Evolutionary conservation across 2,113 vertebrate species (phyloP), one percentile per base, ranked within the genome.

Genomic region (Nesoenas mayeri): DNA sequence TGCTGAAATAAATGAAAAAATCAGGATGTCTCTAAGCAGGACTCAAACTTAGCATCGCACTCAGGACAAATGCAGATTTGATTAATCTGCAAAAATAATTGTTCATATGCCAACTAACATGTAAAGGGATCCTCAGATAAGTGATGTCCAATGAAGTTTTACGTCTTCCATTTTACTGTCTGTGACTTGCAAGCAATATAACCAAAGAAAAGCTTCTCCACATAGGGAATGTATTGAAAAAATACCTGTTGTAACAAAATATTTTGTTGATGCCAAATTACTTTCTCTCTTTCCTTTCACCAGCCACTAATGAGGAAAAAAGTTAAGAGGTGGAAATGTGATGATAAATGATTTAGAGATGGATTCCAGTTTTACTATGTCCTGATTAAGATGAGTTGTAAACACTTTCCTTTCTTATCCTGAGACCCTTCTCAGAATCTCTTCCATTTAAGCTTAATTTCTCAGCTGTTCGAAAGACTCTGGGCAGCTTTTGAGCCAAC

Each of bases 1-100:
- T 36, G 72, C 91, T 94, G 88, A 89, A 91, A 85, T 65, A 93
- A 80, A 48, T 57, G 28, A 93, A 95, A 79, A 66, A 15, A 32
- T 57, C 78, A 47, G 42, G 78, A 79, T 67, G 56, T 69, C 65
- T 67, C 9, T 44, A 54, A 94, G 85, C 17, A 83, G 90, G 71
- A 78, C 48, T 91, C 66, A 79, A 74, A 29, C 70, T 92, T 72
- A 85, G 61, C 64, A 51, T 1, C 26, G n/a, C 7, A 5, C 44
- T 83, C 79, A 48, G 91, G 88, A 90, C 51, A 50, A 79, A 79
- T 3, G 22, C 36, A 62, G 73, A 66, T 89, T 70, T 75, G 62
- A 82, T 89, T 85, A 89, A 75, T 72, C 70, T 89, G 83, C 80
- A 92, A 47, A 88, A 95, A 64, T 51, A 70, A 72, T 62, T 77